These are phyloP conservation scores for Seriola rivoliana DNA, from an alignment of 2,113 vertebrate genomes.

Conservation along the genomic window DNA sequence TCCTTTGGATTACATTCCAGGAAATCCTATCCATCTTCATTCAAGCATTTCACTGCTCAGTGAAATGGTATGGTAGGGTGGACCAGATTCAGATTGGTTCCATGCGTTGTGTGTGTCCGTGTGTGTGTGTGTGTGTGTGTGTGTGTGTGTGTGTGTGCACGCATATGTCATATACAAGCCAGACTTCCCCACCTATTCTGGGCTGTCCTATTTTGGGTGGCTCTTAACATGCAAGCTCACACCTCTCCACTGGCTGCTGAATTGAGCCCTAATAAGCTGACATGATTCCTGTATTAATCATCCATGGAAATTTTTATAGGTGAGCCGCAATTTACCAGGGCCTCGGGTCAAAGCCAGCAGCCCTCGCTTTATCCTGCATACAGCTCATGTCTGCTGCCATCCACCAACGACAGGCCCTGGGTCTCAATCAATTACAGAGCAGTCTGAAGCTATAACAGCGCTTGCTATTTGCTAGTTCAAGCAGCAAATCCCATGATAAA, in stretches of 20 bases:
- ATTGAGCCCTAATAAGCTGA: conserved; percentile 62
- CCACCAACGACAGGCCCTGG: conserved; percentile 44
- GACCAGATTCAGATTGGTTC: conserved; percentile 73
- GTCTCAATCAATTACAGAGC: conserved; percentile 74
- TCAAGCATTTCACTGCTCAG: conserved; percentile 74
- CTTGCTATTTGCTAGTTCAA: conserved; percentile 69
- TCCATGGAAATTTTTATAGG: conserved; percentile 71
- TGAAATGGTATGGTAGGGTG: conserved; percentile 67
- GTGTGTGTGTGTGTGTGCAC: conserved; percentile 38
- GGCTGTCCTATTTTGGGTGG: conserved; percentile 25
- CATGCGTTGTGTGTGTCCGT: conserved; percentile 50
- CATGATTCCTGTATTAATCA: conserved; percentile 73
- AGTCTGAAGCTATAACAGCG: conserved; percentile 38
- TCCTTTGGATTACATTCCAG: conserved; percentile 73
- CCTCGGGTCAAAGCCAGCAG: conserved; percentile 60
- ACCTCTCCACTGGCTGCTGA: conserved; percentile 37
- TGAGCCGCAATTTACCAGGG: conserved; percentile 45
- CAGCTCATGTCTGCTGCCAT: conserved; percentile 56
- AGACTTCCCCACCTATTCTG: conserved; percentile 24
- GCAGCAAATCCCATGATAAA: conserved; percentile 77
- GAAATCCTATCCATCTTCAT: conserved; percentile 82
- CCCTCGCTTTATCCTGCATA: conserved; percentile 22
- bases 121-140: conserved; percentile 54
- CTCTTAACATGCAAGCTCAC: conserved; percentile 61
- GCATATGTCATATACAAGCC: conserved; percentile 46